phyloP scores from a whole-genome alignment of 2,888 invertebrate genomes.

The Automeris io region DNA sequence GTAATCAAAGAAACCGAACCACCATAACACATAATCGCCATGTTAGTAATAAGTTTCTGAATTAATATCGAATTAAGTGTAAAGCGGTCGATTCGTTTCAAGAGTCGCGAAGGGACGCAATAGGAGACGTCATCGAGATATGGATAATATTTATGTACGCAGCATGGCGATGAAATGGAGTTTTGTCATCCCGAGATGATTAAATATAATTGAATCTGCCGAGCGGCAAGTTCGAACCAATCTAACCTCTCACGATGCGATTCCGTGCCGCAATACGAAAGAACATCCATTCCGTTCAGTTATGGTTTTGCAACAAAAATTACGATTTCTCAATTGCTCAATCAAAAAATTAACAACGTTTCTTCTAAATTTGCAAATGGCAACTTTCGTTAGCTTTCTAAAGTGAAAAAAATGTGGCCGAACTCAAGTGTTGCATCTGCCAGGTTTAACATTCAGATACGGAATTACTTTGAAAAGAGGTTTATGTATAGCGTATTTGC shows the following conservation, averaged over 20 bases:
- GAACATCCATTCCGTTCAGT: slow-evolving; percentile 27
- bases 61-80: slow-evolving; percentile 2
- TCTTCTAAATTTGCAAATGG: slow-evolving; percentile 21
- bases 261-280: slow-evolving; percentile 44
- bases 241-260: slow-evolving; percentile 55
- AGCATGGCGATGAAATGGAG: slow-evolving; percentile 29
- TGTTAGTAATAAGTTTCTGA: slow-evolving; percentile 9
- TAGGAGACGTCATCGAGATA: slow-evolving; percentile 30
- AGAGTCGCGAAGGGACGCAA: slow-evolving; percentile 22
- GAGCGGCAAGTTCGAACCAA: slow-evolving; percentile 42
- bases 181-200: slow-evolving; percentile 53
- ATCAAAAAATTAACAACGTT: slow-evolving; percentile 19
- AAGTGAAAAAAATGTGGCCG: slow-evolving; percentile 16
- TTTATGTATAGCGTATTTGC: neutral
- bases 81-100: neutral
- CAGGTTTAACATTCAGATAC: neutral
- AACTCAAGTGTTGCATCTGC: slow-evolving; percentile 15
- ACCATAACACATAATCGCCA: slow-evolving; percentile 5
- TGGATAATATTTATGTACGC: slow-evolving; percentile 26
- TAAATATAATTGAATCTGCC: slow-evolving; percentile 56
- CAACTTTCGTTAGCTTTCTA: slow-evolving; percentile 15
- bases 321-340: slow-evolving; percentile 34
- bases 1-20: slow-evolving; percentile 10
- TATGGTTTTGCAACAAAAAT: slow-evolving; percentile 40
- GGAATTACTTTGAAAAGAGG: neutral